Conservation (phyloP, 2,797 vertebrate genomes). For the Odontamblyopus lacepedii region DNA sequence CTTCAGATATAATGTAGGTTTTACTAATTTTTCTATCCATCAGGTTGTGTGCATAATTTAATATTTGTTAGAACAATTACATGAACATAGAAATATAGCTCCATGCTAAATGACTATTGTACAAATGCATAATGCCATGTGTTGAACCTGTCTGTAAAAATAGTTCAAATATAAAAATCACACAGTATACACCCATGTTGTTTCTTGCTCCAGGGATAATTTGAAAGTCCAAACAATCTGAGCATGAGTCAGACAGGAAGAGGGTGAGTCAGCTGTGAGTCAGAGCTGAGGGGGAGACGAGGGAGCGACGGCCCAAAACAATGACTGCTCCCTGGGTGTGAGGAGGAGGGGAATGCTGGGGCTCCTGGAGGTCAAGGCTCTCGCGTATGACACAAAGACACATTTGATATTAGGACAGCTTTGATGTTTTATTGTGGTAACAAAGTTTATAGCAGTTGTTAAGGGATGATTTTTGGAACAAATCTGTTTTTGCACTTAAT, state of each 20-base stretch:
- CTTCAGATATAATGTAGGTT: too few relatives aligned
- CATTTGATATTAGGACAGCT: neutral
- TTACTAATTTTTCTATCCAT: too few relatives aligned
- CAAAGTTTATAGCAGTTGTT: neutral
- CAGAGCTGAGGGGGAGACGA: slow-evolving; percentile 72
- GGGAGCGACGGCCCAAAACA: slow-evolving; percentile 41
- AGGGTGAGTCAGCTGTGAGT: slow-evolving; percentile 78
- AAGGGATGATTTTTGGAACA: neutral
- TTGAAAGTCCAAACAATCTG: slow-evolving; percentile 77
- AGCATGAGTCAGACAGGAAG: slow-evolving; percentile 79
- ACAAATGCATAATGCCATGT: neutral
- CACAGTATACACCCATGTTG: slow-evolving; percentile 50
- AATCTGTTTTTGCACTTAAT: too few relatives aligned
- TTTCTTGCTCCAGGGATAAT: slow-evolving; percentile 39
- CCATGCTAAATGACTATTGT: neutral
- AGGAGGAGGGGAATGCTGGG: slow-evolving; percentile 14
- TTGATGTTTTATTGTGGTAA: neutral
- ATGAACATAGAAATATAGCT: neutral
- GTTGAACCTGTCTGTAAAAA: slow-evolving; percentile 10
- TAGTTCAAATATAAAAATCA: slow-evolving; percentile 24
- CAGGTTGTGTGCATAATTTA: too few relatives aligned
- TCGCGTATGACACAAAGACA: slow-evolving; percentile 21
- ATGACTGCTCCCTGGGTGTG: slow-evolving; percentile 44
- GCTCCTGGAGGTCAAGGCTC: slow-evolving; percentile 41
- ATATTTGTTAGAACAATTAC: too few relatives aligned